Conservation (phyloP, 2,113 vertebrate genomes). For the Grammatotria lemairii region DNA sequence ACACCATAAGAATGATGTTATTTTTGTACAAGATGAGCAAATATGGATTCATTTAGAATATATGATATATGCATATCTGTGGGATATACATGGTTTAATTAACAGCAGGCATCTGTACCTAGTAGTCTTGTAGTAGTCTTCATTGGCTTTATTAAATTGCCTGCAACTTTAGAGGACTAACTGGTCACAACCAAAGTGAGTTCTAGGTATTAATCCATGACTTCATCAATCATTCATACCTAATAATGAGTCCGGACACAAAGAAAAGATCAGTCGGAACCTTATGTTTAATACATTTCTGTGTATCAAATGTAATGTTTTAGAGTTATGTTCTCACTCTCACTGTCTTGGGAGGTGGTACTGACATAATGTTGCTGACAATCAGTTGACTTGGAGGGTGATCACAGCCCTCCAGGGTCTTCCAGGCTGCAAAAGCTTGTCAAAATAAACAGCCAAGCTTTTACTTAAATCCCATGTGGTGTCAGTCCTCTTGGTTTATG, state of each 20-base stretch:
- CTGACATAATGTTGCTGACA: neutral
- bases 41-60: neutral
- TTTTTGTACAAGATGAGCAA: neutral
- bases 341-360: neutral
- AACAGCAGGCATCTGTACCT: neutral
- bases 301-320: neutral
- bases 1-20: neutral
- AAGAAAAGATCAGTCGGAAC: neutral
- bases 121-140: neutral
- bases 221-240: neutral
- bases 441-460: neutral
- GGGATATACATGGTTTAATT: neutral
- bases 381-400: neutral
- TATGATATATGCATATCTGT: neutral
- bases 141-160: neutral
- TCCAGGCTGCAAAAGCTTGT: neutral
- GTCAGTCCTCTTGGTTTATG: neutral
- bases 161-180: neutral
- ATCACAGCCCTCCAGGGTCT: neutral
- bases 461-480: neutral
- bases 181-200: neutral
- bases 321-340: neutral
- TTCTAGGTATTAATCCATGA: neutral
- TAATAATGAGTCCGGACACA: accelerated
- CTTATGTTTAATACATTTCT: neutral